These are phyloP conservation scores for Meliscaeva auricollis DNA, from an alignment of 2,888 invertebrate genomes.

Conservation along the genomic window DNA sequence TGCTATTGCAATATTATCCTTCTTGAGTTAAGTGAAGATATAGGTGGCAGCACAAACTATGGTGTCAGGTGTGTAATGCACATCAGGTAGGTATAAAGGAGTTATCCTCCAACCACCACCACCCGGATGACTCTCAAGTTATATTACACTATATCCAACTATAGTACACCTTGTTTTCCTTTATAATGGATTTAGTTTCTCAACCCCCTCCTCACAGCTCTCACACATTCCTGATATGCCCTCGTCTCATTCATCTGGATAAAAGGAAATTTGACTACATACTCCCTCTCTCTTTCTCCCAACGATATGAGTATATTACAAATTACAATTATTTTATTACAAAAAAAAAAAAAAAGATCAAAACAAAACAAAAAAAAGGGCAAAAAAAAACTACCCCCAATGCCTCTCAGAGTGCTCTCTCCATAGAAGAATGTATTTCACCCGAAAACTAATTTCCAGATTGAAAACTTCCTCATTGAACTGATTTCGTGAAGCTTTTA, in stretches of 20 bases:
- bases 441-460: constrained; percentile 78
- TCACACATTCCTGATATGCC: not conserved
- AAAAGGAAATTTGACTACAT: constrained; percentile 51
- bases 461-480: constrained; percentile 78
- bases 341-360: constrained; percentile 51
- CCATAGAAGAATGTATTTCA: constrained; percentile 53
- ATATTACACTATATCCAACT: constrained; percentile 45
- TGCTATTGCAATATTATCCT: constrained; percentile 48
- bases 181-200: constrained; percentile 71
- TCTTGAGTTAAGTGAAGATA: constrained; percentile 62
- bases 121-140: constrained; percentile 42
- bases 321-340: constrained; percentile 72
- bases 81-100: constrained; percentile 1
- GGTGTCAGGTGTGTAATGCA: constrained; percentile 61
- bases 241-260: constrained; percentile 42
- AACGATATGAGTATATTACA: constrained; percentile 57
- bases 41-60: constrained; percentile 53
- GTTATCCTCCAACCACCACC: constrained; percentile 6
- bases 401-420: not conserved
- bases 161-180: constrained; percentile 57
- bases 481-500: constrained; percentile 77
- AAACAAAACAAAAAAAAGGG: constrained; percentile 7
- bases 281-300: not conserved
- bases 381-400: constrained; percentile 2
- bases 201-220: constrained; percentile 7